Evolutionary conservation across 2,888 invertebrate genomes (phyloP).

Genomic region (Coecobrya sp.): DNA sequence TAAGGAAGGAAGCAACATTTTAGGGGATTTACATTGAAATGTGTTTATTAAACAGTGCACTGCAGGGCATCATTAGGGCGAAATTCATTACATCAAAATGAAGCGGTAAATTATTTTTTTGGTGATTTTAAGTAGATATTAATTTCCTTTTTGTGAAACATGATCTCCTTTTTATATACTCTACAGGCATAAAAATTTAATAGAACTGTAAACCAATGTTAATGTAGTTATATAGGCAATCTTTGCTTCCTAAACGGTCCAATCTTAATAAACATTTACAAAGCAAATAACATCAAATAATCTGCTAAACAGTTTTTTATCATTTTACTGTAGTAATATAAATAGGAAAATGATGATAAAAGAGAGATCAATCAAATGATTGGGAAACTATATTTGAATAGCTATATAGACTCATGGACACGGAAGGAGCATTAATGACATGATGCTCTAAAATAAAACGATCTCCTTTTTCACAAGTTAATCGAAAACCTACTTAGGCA

Average conservation of each 20-base stretch:
- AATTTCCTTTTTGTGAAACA: slow-evolving; percentile 1
- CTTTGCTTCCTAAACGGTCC: no score
- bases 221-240: no score
- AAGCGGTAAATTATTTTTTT: slow-evolving; percentile 11
- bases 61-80: neutral
- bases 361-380: neutral
- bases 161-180: neutral
- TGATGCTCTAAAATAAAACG: neutral
- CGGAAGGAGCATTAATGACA: neutral
- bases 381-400: neutral
- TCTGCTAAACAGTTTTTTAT: no score
- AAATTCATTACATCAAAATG: neutral
- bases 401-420: neutral
- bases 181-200: neutral
- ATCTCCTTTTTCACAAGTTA: neutral
- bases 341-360: neutral
- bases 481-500: neutral
- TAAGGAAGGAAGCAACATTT: neutral
- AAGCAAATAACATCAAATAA: no score
- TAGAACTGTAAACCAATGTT: no score
- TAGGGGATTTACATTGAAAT: neutral
- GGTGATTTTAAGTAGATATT: neutral
- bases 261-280: no score
- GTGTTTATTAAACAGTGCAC: neutral
- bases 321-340: neutral